A percentile compares a stretch with the other conserved stretches of the same genome.
Conservation (phyloP, 2,797 vertebrate genomes). For the Urocyon cinereoargenteus region DNA sequence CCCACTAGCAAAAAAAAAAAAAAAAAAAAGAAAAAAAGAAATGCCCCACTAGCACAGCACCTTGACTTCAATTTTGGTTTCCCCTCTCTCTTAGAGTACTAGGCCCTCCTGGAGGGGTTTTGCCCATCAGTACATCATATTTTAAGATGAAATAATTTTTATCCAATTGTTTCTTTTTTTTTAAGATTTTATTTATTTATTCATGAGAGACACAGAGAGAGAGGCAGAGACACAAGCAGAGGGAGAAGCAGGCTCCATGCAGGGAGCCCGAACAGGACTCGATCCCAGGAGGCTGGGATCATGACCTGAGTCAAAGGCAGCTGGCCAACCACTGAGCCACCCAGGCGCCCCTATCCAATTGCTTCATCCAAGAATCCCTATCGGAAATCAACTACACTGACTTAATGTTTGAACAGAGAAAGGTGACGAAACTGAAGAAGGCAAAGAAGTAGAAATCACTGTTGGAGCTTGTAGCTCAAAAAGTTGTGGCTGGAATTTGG, state of each 20-base stretch:
- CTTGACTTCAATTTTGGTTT: not conserved
- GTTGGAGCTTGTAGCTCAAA: not conserved
- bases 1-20: not conserved
- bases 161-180: not conserved
- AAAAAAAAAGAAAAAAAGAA: too few species aligned
- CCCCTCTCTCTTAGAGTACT: not conserved
- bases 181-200: too few species aligned
- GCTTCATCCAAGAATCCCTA: not conserved
- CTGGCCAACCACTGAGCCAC: too few species aligned
- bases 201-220: too few species aligned
- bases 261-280: too few species aligned
- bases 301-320: too few species aligned
- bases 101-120: not conserved
- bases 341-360: not conserved
- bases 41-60: not conserved
- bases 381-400: not conserved
- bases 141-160: conserved; percentile 5
- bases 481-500: not conserved
- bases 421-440: not conserved
- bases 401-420: not conserved
- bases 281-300: too few species aligned
- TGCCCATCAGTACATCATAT: not conserved
- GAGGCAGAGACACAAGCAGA: too few species aligned
- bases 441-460: not conserved
- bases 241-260: too few species aligned